Evolutionary conservation across 2,888 invertebrate genomes (phyloP), one percentile per base, ranked within the genome.

Genomic region (Myopa testacea): DNA sequence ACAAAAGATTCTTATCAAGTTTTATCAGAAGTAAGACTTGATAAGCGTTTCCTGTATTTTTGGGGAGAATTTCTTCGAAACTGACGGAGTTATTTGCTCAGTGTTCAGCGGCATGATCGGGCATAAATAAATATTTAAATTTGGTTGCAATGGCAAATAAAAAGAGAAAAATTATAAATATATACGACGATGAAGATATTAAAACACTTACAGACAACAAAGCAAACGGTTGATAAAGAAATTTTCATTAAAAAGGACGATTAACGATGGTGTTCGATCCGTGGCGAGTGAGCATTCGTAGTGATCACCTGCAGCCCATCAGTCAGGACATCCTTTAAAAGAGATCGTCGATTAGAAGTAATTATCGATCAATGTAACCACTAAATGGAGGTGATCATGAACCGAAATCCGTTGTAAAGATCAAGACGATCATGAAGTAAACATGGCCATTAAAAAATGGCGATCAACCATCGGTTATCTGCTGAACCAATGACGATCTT

Each of bases 1-100:
- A 38, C 19, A 38, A 16, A 19, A 26, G 19, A 38, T 12, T 34
- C 8, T 40, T 62, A 60, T 62, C 70, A 55, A 45, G 16, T 26
- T 26, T 52, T 72, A 26, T 6, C n/a, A 58, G 5, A 7, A 26
- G 37, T 8, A 40, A 68, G 16, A n/a, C 2, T 45, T 8, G 73
- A 73, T 73, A 73, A 73, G 62, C n/a, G 50, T 45, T 62, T 62
- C 62, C 73, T 38, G 52, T 7, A 40, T 3, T 73, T 58, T 71
- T 38, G 3, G 16, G 52, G 70, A 70, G 50, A 10, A n/a, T 38
- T n/a, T 62, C 14, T 12, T 26, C 26, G n/a, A 73, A 73, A 14
- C 19, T 26, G 2, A 73, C 40, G 38, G 38, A 40, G 45, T 45
- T 55, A 55, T 70, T 70, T 70, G 8, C 5, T 55, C 37, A 34